Percentiles rank a stretch among this genome's conserved stretches.
These are phyloP conservation scores for Brachionus rubens DNA, from an alignment of 1,140 invertebrate species.

Conservation along the genomic window DNA sequence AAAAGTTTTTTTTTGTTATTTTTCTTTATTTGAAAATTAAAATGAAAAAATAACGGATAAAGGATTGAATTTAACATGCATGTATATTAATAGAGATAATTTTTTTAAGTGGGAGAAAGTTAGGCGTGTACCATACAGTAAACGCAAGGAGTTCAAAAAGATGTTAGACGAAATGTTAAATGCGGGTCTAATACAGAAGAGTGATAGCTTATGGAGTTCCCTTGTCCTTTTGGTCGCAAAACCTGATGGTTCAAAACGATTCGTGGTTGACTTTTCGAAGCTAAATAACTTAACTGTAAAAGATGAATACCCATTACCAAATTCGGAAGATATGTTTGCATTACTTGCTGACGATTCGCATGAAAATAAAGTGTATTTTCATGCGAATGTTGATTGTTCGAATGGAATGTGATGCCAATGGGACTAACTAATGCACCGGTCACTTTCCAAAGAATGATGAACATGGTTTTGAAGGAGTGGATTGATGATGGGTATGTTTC, in stretches of 20 bases:
- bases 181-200: background rate
- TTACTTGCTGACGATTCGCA: background rate
- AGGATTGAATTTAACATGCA: no score
- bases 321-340: background rate
- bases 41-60: no score
- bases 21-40: no score
- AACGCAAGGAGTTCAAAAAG: background rate
- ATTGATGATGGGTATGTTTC: background rate
- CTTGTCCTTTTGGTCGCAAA: background rate
- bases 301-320: background rate
- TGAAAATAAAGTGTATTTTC: background rate
- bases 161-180: conserved; percentile 36
- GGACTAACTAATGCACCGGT: background rate
- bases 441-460: background rate
- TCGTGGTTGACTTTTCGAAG: background rate
- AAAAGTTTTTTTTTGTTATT: no score
- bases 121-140: background rate
- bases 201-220: background rate
- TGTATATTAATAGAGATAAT: no score
- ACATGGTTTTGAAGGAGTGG: background rate
- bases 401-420: background rate
- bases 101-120: no score
- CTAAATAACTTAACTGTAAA: background rate
- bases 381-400: background rate
- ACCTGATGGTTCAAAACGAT: background rate